Evolutionary conservation across 1,140 invertebrate species (phyloP).

Genomic region (Drosophila ohnishii): DNA sequence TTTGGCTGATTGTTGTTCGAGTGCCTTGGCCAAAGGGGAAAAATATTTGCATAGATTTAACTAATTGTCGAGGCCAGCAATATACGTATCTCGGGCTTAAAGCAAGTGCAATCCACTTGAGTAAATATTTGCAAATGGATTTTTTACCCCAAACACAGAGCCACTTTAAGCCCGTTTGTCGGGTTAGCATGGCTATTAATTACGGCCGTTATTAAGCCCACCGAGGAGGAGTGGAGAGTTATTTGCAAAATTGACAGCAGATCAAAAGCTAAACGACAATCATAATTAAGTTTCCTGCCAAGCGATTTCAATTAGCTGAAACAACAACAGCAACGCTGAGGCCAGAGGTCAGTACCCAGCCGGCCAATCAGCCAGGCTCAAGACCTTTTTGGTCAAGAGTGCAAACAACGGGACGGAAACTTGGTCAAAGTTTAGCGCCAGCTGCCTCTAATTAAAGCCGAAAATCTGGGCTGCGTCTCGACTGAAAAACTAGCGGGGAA

Average conservation of each 20-base stretch:
- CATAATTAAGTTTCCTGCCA: constrained; percentile 67
- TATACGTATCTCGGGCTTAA: constrained; percentile 12
- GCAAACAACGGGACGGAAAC: constrained; percentile 49
- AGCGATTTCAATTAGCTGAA: constrained; percentile 72
- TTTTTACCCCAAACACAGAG: constrained; percentile 16
- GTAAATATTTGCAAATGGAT: constrained; percentile 46
- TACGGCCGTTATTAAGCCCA: background rate
- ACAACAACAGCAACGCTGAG: constrained; percentile 40
- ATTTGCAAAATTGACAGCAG: constrained; percentile 30
- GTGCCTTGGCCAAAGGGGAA: constrained; percentile 27
- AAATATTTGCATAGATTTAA: constrained; percentile 61
- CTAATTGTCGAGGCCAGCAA: constrained; percentile 37
- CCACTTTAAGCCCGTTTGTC: background rate
- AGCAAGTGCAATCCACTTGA: constrained; percentile 33
- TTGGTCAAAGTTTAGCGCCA: constrained; percentile 68
- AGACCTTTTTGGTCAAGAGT: constrained; percentile 38
- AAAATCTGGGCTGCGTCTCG: constrained; percentile 30
- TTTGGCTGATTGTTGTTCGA: constrained; percentile 32
- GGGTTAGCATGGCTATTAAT: constrained; percentile 14
- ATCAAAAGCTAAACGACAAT: constrained; percentile 49
- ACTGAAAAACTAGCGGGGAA: background rate
- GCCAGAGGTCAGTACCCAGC: constrained; percentile 14
- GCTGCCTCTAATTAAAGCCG: constrained; percentile 67
- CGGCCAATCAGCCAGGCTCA: constrained; percentile 7
- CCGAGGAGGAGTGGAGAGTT: background rate